Percentiles rank a stretch among this genome's conserved stretches.
Evolutionary conservation across 2,888 invertebrate genomes (phyloP).

Genomic region (Coecobrya sp.): DNA sequence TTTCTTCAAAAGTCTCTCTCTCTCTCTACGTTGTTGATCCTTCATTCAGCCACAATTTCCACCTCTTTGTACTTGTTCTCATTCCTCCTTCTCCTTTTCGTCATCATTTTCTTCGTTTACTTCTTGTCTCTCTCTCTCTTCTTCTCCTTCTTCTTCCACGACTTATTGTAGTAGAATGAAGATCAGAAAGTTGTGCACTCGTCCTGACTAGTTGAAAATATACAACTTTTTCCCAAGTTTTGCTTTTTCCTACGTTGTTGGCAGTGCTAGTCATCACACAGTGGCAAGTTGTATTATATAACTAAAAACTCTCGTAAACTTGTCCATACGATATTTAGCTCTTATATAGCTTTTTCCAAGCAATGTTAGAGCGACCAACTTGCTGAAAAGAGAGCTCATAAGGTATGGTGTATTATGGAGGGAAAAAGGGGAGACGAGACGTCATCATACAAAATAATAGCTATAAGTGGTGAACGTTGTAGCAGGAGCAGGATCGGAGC

Average conservation of each 20-base stretch:
- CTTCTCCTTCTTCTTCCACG: slow-evolving; percentile 53
- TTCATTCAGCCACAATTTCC: slow-evolving; percentile 82
- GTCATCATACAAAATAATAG: slow-evolving; percentile 81
- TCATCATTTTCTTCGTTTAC: slow-evolving; percentile 86
- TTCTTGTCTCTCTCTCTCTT: slow-evolving; percentile 78
- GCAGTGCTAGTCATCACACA: slow-evolving; percentile 44
- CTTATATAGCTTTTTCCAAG: slow-evolving; percentile 26
- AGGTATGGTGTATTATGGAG: slow-evolving; percentile 75
- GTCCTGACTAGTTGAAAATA: slow-evolving; percentile 73
- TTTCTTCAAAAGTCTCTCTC: slow-evolving; percentile 35
- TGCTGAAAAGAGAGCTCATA: slow-evolving; percentile 37
- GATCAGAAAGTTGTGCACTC: slow-evolving; percentile 78
- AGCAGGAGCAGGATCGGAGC: slow-evolving; percentile 27
- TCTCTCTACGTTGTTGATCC: slow-evolving; percentile 79
- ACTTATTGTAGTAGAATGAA: slow-evolving; percentile 72
- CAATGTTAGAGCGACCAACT: neutral
- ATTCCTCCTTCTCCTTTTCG: slow-evolving; percentile 88
- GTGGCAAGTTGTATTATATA: slow-evolving; percentile 40
- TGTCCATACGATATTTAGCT: slow-evolving; percentile 50
- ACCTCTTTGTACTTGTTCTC: slow-evolving; percentile 87
- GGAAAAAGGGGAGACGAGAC: slow-evolving; percentile 78
- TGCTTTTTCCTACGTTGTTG: slow-evolving; percentile 67
- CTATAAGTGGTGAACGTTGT: slow-evolving; percentile 73
- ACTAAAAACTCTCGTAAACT: slow-evolving; percentile 69
- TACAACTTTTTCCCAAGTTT: slow-evolving; percentile 78